Evolutionary conservation across 1,140 invertebrate species (phyloP), one percentile per base, ranked within the genome.

Genomic region (Notospermus geniculatus): DNA sequence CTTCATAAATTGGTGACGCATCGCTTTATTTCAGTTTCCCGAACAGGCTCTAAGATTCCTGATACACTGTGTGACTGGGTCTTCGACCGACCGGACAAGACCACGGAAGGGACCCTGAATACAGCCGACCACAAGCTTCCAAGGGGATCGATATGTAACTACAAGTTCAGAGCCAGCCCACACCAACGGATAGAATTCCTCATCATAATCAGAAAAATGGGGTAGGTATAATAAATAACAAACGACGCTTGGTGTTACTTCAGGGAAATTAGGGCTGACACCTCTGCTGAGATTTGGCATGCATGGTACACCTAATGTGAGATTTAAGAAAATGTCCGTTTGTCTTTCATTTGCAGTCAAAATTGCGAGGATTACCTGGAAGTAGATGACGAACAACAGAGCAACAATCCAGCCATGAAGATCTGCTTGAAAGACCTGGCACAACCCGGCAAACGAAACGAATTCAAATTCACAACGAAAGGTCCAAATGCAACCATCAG

Each of bases 41-140:
- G 19, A 11, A 43, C 46, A 5, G 46, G 46, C 4, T 9, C 4
- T 7, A 19, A 23, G n/a, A 27, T 50, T 5, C 46, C 46, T 4
- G n/a, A 27, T 9, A 23, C 46, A 5, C 4, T 50, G 9, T 50
- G 46, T n/a, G 46, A 50, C 46, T 50, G 25, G 19, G n/a, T 9
- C 4, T 50, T 50, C 46, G 25, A 50, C 19, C 5, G 9, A 9
- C 19, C n/a, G 4, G 9, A 50, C 25, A 9, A 19, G 5, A 23
- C 25, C 9, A 27, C 4, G 19, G 46, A 27, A n/a, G 46, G 46
- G 4, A 27, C n/a, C n/a, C 25, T 50, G 19, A 19, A 50, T n/a
- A 50, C 46, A 7, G 19, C 46, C 46, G 46, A 50, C 25, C 46
- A 50, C 25, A 5, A 50, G n/a, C n/a, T 50, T 7, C 46, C 46